Evolutionary conservation across 2,797 vertebrate species (phyloP).

Genomic region (Leuciscus waleckii): DNA sequence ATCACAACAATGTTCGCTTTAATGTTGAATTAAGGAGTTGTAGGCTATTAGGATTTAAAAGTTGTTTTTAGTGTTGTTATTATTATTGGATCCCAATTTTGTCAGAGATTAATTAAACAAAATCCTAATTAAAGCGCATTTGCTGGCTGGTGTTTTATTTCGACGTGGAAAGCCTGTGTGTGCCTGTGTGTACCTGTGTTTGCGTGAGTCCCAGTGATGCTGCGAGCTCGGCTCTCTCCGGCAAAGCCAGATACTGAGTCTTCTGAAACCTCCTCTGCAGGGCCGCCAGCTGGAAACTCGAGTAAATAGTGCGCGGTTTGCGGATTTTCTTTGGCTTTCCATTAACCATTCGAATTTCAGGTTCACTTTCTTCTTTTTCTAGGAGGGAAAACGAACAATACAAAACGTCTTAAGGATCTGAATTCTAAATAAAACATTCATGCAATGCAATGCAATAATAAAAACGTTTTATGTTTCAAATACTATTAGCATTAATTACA

Average conservation of each 20-base stretch:
- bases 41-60: background rate
- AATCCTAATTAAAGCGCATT: background rate
- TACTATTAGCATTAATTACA: background rate
- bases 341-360: slow-evolving; percentile 96
- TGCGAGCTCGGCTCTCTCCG: slow-evolving; percentile 94
- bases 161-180: background rate
- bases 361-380: slow-evolving; percentile 97
- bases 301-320: slow-evolving; percentile 97
- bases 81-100: too few relatives aligned
- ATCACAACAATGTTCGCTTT: background rate
- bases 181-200: slow-evolving; percentile 85
- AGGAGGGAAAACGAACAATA: background rate
- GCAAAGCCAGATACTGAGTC: slow-evolving; percentile 96
- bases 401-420: background rate
- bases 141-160: background rate
- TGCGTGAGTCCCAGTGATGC: slow-evolving; percentile 96
- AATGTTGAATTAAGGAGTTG: background rate
- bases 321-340: slow-evolving; percentile 99
- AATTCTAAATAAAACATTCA: background rate
- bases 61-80: background rate
- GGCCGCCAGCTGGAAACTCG: slow-evolving; percentile 96
- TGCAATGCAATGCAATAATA: background rate
- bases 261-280: slow-evolving; percentile 96
- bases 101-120: background rate
- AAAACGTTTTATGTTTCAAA: background rate